Percentiles rank a stretch among this genome's conserved stretches.
Evolutionary conservation across 2,113 vertebrate genomes (phyloP).

Genomic region (Chunga burmeisteri): DNA sequence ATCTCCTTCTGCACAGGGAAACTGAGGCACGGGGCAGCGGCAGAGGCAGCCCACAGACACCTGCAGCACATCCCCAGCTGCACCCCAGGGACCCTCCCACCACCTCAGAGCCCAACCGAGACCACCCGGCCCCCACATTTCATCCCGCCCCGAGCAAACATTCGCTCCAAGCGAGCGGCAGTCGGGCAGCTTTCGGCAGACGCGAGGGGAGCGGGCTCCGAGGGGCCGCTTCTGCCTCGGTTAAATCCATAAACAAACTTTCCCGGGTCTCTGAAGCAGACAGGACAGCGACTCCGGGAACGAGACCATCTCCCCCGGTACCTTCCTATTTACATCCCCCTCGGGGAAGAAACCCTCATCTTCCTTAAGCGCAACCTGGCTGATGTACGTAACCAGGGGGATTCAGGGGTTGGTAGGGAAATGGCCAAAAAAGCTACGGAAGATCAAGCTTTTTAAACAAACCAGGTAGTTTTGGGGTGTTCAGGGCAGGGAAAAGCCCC

Average conservation of each 20-base stretch:
- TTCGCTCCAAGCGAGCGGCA: rapidly evolving
- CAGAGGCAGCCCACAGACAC: rapidly evolving
- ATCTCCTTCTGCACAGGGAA: background rate
- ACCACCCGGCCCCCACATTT: background rate
- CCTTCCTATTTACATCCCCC: rapidly evolving
- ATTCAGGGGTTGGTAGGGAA: background rate
- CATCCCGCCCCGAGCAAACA: rapidly evolving
- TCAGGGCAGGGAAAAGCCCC: background rate
- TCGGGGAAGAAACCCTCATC: background rate
- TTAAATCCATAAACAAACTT: background rate
- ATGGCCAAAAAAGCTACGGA: background rate
- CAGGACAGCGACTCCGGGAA: rapidly evolving
- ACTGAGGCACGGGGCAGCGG: background rate
- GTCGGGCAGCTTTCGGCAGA: rapidly evolving
- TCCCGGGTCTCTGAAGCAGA: too few relatives aligned
- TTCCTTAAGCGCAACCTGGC: background rate
- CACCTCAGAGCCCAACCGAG: background rate
- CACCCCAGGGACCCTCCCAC: background rate
- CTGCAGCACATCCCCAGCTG: background rate
- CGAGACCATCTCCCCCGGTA: rapidly evolving
- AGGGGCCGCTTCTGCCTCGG: rapidly evolving
- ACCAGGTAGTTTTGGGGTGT: background rate
- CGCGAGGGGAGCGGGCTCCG: rapidly evolving
- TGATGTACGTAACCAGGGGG: rapidly evolving
- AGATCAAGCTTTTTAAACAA: background rate